These are phyloP conservation scores for Kryphioiulus occultus DNA, from an alignment of 2,888 invertebrate species.

Conservation along the genomic window DNA sequence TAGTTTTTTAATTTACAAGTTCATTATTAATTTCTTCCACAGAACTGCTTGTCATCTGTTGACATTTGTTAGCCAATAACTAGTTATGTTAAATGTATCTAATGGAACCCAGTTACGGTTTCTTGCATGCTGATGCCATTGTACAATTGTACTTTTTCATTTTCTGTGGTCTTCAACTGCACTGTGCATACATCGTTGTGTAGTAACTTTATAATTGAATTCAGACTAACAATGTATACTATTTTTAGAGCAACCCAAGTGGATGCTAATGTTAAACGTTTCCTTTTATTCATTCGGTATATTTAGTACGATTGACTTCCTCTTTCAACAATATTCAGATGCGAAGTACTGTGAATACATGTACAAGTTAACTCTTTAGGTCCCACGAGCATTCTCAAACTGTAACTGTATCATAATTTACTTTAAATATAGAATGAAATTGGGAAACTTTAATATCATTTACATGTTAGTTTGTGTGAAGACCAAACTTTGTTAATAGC, in stretches of 20 bases:
- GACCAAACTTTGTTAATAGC: too few relatives aligned
- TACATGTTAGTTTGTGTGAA: too few relatives aligned
- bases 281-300: neutral
- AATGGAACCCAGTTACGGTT: neutral
- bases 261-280: conserved; percentile 5
- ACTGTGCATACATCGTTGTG: neutral
- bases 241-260: neutral
- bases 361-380: too few relatives aligned
- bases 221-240: conserved; percentile 43
- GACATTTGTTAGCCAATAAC: too few relatives aligned
- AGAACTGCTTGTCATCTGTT: too few relatives aligned
- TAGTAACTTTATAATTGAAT: neutral
- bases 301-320: neutral
- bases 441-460: too few relatives aligned
- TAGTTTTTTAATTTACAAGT: too few relatives aligned
- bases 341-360: too few relatives aligned
- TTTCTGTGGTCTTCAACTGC: neutral
- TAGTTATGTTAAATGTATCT: neutral
- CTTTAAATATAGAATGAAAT: too few relatives aligned
- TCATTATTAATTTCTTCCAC: too few relatives aligned
- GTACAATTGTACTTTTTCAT: neutral
- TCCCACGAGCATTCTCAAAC: too few relatives aligned
- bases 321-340: neutral
- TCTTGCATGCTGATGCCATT: neutral
- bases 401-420: too few relatives aligned